These are phyloP conservation scores for Lathamus discolor DNA, from an alignment of 2,113 vertebrate species.

Conservation along the genomic window DNA sequence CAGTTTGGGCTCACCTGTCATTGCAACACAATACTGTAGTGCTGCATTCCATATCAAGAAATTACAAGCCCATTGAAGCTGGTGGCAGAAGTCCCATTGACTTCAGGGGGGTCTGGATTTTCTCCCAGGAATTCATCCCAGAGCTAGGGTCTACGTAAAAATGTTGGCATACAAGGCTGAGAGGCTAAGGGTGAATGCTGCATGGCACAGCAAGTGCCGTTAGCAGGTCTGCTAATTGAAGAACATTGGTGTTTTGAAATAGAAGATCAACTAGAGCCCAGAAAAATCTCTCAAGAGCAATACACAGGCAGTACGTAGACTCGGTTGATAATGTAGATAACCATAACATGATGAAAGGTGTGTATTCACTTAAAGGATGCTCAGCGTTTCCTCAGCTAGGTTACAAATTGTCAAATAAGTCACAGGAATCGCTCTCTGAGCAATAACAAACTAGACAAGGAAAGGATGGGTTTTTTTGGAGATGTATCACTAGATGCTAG, in stretches of 20 bases:
- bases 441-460: not conserved
- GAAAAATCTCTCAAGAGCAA: not conserved
- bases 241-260: not conserved
- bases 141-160: not conserved
- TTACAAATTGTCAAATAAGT: not conserved
- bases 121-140: not conserved
- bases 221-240: not conserved
- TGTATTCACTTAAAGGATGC: not conserved
- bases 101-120: not conserved
- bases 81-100: not conserved
- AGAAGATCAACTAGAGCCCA: not conserved
- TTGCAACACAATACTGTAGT: not conserved
- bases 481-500: not conserved
- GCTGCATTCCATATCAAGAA: not conserved
- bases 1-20: not conserved
- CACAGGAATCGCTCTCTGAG: not conserved
- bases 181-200: not conserved
- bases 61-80: not conserved
- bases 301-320: not conserved
- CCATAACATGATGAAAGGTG: not conserved
- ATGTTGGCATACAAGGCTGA: not conserved
- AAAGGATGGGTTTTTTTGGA: accelerated
- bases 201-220: not conserved
- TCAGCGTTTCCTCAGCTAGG: not conserved
- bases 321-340: not conserved